Evolutionary conservation across 2,113 vertebrate species (phyloP).

Genomic region (Seriola rivoliana): DNA sequence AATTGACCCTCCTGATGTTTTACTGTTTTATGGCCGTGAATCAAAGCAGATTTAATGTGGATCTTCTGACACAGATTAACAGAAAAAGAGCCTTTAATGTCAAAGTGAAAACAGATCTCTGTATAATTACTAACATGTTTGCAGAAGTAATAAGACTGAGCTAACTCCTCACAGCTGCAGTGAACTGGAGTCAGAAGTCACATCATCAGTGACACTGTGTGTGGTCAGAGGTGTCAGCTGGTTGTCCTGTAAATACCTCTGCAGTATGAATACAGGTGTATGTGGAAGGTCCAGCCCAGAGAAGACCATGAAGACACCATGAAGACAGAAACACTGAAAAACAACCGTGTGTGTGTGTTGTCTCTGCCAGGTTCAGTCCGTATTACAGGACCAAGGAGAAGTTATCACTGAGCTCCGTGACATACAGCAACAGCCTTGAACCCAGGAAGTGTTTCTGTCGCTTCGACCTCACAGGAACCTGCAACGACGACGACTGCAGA

Average conservation of each 20-base stretch:
- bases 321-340: too few relatives aligned
- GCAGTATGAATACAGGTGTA: too few relatives aligned
- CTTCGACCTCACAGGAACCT: slow-evolving; percentile 96
- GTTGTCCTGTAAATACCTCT: too few relatives aligned
- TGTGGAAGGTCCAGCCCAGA: too few relatives aligned
- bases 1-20: background rate
- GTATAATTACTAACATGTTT: background rate
- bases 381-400: slow-evolving; percentile 98
- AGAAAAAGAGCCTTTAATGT: background rate
- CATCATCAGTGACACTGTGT: background rate
- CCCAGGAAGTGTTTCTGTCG: slow-evolving; percentile 93
- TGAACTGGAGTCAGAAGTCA: background rate
- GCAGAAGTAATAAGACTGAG: background rate
- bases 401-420: slow-evolving; percentile 92
- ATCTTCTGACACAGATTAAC: background rate
- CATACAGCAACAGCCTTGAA: slow-evolving; percentile 92
- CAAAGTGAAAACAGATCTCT: background rate
- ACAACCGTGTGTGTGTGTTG: too few relatives aligned
- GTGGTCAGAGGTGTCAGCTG: too few relatives aligned
- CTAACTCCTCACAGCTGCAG: background rate
- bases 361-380: slow-evolving; percentile 91
- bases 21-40: background rate
- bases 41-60: background rate
- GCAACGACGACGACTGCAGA: slow-evolving; percentile 94
- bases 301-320: too few relatives aligned